Evolutionary conservation across 2,888 invertebrate species (phyloP).

Genomic region (Ichneumoninae sp.): DNA sequence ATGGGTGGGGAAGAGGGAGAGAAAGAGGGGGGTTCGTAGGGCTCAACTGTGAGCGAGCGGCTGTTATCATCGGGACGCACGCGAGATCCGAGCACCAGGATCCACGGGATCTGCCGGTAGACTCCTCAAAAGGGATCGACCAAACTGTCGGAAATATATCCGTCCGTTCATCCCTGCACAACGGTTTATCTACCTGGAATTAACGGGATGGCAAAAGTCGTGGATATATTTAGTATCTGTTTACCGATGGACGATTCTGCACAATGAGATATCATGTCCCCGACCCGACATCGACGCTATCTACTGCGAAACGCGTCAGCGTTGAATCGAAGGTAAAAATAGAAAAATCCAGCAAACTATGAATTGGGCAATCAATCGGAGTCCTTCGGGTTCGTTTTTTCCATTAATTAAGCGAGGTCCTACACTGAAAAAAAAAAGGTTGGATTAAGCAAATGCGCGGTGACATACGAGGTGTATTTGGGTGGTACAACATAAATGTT

Average conservation of each 20-base stretch:
- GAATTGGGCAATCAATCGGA: neutral
- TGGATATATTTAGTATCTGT: neutral
- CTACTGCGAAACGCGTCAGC: neutral
- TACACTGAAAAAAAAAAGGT: too few relatives aligned
- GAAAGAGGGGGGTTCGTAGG: neutral
- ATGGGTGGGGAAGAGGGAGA: neutral
- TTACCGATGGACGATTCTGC: conserved; percentile 13
- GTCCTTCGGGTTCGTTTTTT: too few relatives aligned
- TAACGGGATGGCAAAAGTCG: conserved; percentile 8
- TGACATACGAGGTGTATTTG: too few relatives aligned
- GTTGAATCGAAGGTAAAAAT: neutral
- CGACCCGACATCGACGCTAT: neutral
- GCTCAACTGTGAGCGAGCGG: conserved; percentile 56
- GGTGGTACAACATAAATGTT: too few relatives aligned
- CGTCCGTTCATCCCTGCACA: conserved; percentile 25
- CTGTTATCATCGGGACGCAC: conserved; percentile 61
- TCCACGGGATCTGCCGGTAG: conserved; percentile 54
- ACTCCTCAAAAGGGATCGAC: conserved; percentile 77
- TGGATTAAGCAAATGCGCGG: too few relatives aligned
- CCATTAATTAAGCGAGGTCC: too few relatives aligned
- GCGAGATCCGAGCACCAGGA: conserved; percentile 55
- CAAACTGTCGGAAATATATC: conserved; percentile 60
- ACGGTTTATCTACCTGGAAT: conserved; percentile 47
- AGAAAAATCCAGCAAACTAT: neutral
- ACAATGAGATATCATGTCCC: conserved; percentile 7